A percentile compares a stretch with the other conserved stretches of the same genome.
These are phyloP conservation scores for Amblyjoppa fuscipennis DNA, from an alignment of 2,888 invertebrate species.

Conservation along the genomic window DNA sequence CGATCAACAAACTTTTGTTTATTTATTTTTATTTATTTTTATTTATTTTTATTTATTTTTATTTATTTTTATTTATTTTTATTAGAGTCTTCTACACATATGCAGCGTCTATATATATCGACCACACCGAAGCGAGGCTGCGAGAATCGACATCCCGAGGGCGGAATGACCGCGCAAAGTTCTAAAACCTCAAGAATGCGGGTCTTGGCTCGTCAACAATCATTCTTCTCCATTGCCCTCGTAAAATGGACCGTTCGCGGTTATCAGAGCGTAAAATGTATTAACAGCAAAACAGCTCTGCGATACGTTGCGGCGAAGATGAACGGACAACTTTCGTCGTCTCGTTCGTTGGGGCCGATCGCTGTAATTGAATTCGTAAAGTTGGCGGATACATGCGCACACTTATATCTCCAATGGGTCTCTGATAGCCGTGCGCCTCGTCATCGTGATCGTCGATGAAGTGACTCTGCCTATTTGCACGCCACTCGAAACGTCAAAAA, in stretches of 20 bases:
- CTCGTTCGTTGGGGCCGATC: conserved; percentile 16
- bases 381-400: neutral
- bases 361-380: conserved; percentile 47
- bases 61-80: neutral
- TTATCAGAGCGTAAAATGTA: conserved; percentile 43
- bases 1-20: too few relatives aligned
- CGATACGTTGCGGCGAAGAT: neutral
- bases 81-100: neutral
- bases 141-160: neutral
- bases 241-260: conserved; percentile 25
- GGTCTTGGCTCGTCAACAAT: neutral
- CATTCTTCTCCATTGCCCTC: neutral
- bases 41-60: too few relatives aligned
- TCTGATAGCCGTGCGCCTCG: conserved; percentile 6
- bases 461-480: conserved; percentile 45
- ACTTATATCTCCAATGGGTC: neutral
- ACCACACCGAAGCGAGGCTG: neutral
- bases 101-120: too few relatives aligned
- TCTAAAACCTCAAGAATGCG: neutral
- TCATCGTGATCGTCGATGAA: conserved; percentile 32
- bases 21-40: too few relatives aligned
- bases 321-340: conserved; percentile 1
- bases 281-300: neutral
- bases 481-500: neutral
- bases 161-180: neutral